These are phyloP conservation scores for Eupelmus urozonus DNA, from an alignment of 2,888 invertebrate genomes.

Conservation along the genomic window DNA sequence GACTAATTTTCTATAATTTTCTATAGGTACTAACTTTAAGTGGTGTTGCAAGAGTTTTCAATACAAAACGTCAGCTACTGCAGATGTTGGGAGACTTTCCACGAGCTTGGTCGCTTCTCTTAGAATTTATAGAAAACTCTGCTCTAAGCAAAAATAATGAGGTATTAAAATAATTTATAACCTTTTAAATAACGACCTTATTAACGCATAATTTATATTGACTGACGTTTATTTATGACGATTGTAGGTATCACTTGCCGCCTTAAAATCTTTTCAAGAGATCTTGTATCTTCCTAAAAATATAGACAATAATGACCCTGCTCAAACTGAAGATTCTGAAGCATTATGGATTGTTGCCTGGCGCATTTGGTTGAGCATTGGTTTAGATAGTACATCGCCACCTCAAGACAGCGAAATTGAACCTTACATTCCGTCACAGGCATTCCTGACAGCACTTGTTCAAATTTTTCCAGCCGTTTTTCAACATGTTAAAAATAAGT, in stretches of 20 bases:
- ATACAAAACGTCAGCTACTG: constrained; percentile 91
- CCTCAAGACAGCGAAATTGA: constrained; percentile 79
- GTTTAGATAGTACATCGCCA: constrained; percentile 86
- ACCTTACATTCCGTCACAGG: constrained; percentile 92
- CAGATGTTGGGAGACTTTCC: constrained; percentile 93
- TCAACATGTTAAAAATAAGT: constrained; percentile 90
- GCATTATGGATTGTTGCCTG: constrained; percentile 90
- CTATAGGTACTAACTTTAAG: constrained; percentile 88
- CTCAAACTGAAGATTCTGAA: constrained; percentile 77
- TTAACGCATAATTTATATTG: neutral
- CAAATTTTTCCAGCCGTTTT: constrained; percentile 98
- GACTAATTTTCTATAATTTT: too few relatives aligned
- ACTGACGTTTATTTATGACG: neutral
- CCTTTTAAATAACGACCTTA: constrained; percentile 6
- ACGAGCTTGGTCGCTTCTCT: constrained; percentile 93
- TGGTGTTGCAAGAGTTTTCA: constrained; percentile 95
- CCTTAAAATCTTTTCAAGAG: constrained; percentile 97
- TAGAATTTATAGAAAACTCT: constrained; percentile 96
- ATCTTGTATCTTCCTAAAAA: constrained; percentile 86
- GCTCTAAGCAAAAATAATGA: constrained; percentile 96
- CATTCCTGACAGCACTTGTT: constrained; percentile 94
- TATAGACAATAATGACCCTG: constrained; percentile 74
- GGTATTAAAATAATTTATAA: too few relatives aligned
- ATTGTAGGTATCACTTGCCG: constrained; percentile 90
- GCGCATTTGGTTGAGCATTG: constrained; percentile 93